Conservation (phyloP, 2,113 vertebrate genomes). For the Chelonoidis abingdonii region DNA sequence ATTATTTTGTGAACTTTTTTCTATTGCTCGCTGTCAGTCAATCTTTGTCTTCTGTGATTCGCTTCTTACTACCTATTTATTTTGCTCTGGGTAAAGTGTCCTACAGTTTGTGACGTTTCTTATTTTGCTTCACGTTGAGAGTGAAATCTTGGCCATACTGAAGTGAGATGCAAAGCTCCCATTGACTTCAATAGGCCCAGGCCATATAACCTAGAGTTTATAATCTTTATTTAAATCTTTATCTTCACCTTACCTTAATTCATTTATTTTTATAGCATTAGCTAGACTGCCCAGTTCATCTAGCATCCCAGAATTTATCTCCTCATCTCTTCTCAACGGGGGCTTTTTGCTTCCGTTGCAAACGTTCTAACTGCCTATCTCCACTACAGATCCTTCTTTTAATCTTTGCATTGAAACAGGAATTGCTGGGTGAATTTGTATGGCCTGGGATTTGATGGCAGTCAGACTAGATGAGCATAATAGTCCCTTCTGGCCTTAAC, state of each 20-base stretch:
- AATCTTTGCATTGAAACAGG: slow-evolving; percentile 43
- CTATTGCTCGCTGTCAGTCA: background rate
- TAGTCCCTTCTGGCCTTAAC: background rate
- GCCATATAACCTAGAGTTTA: slow-evolving; percentile 42
- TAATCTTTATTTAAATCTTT: slow-evolving; percentile 63
- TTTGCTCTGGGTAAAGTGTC: background rate
- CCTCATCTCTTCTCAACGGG: slow-evolving; percentile 23
- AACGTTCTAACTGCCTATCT: slow-evolving; percentile 60
- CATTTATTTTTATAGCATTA: slow-evolving; percentile 70
- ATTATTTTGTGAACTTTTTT: background rate
- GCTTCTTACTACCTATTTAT: background rate
- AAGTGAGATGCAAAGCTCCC: slow-evolving; percentile 13
- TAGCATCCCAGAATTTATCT: slow-evolving; percentile 48
- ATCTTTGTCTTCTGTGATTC: background rate
- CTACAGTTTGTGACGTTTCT: slow-evolving; percentile 1
- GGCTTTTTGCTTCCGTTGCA: slow-evolving; percentile 54
- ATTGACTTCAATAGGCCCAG: slow-evolving; percentile 3
- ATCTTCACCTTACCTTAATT: slow-evolving; percentile 63
- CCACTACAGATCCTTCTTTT: slow-evolving; percentile 35
- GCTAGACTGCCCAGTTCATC: slow-evolving; percentile 56
- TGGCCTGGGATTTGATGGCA: background rate
- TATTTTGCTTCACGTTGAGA: slow-evolving; percentile 1
- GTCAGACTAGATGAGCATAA: background rate
- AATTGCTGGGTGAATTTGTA: background rate
- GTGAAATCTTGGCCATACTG: background rate